Base-by-base conservation (phyloP, 2,113 vertebrate genomes). In the Camelus bactrianus region DNA sequence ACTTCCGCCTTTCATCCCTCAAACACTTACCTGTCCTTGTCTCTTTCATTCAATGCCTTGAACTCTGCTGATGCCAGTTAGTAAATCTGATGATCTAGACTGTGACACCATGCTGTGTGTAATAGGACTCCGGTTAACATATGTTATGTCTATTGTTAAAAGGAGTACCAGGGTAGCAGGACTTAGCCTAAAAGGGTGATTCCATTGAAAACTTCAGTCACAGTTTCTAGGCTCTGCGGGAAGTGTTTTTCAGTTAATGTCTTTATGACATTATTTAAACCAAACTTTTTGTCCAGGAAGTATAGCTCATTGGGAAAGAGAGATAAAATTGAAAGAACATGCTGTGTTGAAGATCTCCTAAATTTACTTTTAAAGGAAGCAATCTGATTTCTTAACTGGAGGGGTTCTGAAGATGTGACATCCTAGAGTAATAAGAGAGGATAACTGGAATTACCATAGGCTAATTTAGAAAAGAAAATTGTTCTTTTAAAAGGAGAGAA, bases 251-350 rank as follows among this genome's bases (percentile, higher is more conserved):
- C 35, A 60, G 22, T 72, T 86, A 5, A 48, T 38, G 32, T 72
- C n/a, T 58, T 73, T 69, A 62, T 54, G 46, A 46, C 38, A 42
- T 56, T 95, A 62, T 94, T 91, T 77, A 81, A 91, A 76, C 16
- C 28, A 69, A 89, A 76, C 48, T 19, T 42, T 76, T 26, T 62
- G 8, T 60, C 6, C 32, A 84, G 83, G 62, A 70, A 89, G 30
- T 64, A 50, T 38, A 91, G 72, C n/a, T 95, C 42, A 73, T 13
- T 95, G 88, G 42, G 73, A 87, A 83, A 89, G 62, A 89, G 56
- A 84, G 46, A 65, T 75, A 32, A 19, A 56, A 7, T 42, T 65
- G 42, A 86, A 90, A 38, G 89, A 72, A 60, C 1, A 17, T 80
- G 72, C 58, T 72, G 14, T 56, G 11, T 32, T 90, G 79, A 64